Evolutionary conservation across 2,113 vertebrate species (phyloP), one percentile per base, ranked within the genome.

Genomic region (Rhineura floridana): DNA sequence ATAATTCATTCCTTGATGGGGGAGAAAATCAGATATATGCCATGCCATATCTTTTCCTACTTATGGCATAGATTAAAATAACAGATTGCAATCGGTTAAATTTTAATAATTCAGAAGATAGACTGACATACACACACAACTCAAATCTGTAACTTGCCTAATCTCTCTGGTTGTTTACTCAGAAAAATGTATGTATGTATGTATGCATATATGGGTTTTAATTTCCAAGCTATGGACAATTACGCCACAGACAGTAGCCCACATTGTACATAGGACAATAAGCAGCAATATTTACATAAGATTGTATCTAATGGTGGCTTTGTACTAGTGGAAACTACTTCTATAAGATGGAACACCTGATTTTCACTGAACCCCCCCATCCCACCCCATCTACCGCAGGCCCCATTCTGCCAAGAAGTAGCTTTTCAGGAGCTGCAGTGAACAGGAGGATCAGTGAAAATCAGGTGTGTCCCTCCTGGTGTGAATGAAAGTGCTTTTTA

Each of bases 1-100:
- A 39, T 72, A 89, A 90, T 90, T 89, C 88, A 91, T 91, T 83
- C 52, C 81, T 42, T 81, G 0, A 0, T 13, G 42, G 91, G 67
- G 3, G 36, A 78, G 91, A 85, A 7, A 90, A 88, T 88, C 84
- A 94, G 69, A 87, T 82, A 30, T 85, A 30, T 46, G 90, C 6
- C 62, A 59, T 89, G 81, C 69, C 15, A n/a, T n/a, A n/a, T n/a
- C 50, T 87, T 88, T 89, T 88, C 55, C 62, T 33, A 36, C 36
- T n/a, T 59, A 3, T 82, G 46, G 15, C 52, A 62, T 42, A 72
- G 13, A 73, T 62, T 70, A 12, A 46, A 80, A 79, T 3, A 81
- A 28, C 81, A 92, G 88, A 87, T 87, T 76, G 36, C 72, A 91
- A 76, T 59, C 17, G 7, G 3, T n/a, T 39, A 44, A 19, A 2